These are phyloP conservation scores for Barnardius zonarius DNA, from an alignment of 2,113 vertebrate genomes.

Conservation along the genomic window DNA sequence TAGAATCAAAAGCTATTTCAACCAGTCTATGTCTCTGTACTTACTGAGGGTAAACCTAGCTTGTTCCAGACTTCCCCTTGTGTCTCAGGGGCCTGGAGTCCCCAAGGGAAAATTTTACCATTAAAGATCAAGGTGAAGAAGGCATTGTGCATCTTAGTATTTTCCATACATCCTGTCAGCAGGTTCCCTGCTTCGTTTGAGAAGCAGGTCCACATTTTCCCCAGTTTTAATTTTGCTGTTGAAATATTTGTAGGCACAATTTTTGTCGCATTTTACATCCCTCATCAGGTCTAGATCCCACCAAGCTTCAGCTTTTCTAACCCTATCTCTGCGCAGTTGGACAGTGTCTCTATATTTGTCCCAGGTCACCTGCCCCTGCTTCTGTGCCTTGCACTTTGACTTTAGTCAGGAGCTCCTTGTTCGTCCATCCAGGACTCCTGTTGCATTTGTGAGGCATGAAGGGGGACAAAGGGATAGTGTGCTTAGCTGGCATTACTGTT, in stretches of 20 bases:
- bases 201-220: neutral
- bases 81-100: neutral
- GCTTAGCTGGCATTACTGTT: neutral
- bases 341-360: neutral
- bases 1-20: neutral
- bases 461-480: neutral
- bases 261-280: neutral
- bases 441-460: neutral
- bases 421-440: neutral
- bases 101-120: neutral
- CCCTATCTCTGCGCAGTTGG: neutral
- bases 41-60: neutral
- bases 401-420: neutral
- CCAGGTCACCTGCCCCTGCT: neutral
- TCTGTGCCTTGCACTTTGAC: neutral
- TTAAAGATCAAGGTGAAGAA: neutral
- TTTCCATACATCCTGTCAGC: neutral
- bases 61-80: neutral
- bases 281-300: accelerated
- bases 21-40: neutral
- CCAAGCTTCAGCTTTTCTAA: neutral
- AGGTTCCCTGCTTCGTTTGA: neutral
- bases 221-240: neutral
- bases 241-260: neutral
- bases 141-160: accelerated